Evolutionary conservation across 2,113 vertebrate species (phyloP), one percentile per base, ranked within the genome.

Genomic region (Pseudorectes ferrugineus): DNA sequence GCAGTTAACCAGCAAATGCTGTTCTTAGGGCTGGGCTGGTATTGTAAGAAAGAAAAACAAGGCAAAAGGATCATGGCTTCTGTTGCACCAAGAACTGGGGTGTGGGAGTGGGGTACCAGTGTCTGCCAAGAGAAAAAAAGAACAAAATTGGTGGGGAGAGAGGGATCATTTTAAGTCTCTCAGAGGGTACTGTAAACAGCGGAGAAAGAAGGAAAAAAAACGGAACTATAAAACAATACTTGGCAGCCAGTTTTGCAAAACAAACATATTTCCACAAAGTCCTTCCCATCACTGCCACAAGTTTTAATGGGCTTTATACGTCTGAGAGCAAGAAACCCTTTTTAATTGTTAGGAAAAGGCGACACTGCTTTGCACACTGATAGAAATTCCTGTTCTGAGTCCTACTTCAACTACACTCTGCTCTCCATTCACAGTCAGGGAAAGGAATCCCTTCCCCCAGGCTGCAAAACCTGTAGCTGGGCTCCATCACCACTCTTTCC

Each of bases 191-290:
- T 96, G 83, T 92, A 97, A 97, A 97, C 90, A 95, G 93, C 11
- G 36, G 66, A 89, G 90, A 94, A 93, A 76, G 93, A 91, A 95
- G 78, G 81, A 77, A 93, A 95, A 38, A 58, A 95, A 94, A 76
- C 4, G 31, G 79, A 96, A 88, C 92, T 65, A 95, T 89, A 96
- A 97, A 97, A 97, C 96, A 97, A 97, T 94, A 95, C 83, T 95
- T 97, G 96, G 95, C 96, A 96, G 78, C 10, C 45, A 82, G 74
- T 43, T 96, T 88, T 82, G 84, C 88, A 97, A 96, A 97, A 94
- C 89, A 97, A 96, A 97, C 88, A 94, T 72, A 91, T 88, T 97
- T 97, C 93, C 12, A 21, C 88, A 86, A 88, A 95, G 81, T 83
- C 79, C 95, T 97, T 96, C 94, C 94, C 96, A 96, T 91, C 92